Percentiles rank a stretch among this genome's conserved stretches.
phyloP scores from a whole-genome alignment of 2,888 invertebrate genomes.

The Odontothrips loti region DNA sequence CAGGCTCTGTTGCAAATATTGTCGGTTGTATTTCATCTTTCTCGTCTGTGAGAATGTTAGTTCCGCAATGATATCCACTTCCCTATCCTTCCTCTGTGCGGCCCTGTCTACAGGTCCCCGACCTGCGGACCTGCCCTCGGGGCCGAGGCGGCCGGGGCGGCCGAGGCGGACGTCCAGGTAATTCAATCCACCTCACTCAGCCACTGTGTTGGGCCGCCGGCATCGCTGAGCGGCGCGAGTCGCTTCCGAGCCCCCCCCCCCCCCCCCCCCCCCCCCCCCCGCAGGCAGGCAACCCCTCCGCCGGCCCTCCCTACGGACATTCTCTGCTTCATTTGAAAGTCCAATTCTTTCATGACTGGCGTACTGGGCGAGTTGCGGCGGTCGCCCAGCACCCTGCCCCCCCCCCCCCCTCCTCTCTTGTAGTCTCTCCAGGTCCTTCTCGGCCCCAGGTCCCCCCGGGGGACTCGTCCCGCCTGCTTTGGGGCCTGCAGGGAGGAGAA shows the following conservation, averaged over 20 bases:
- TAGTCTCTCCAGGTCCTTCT: too few relatives aligned
- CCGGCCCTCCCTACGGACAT: not conserved
- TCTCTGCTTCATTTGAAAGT: constrained; percentile 11
- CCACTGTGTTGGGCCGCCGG: not conserved
- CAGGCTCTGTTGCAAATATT: too few relatives aligned
- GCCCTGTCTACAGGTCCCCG: too few relatives aligned
- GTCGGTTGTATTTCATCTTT: too few relatives aligned
- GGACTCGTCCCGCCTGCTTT: not conserved
- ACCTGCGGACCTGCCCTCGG: too few relatives aligned
- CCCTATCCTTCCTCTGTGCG: too few relatives aligned
- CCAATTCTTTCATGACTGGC: not conserved
- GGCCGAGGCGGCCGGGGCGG: too few relatives aligned
- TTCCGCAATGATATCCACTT: too few relatives aligned
- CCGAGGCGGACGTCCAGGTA: not conserved
- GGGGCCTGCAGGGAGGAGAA: not conserved
- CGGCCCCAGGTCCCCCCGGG: not conserved
- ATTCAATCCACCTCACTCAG: not conserved
- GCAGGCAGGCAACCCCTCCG: not conserved
- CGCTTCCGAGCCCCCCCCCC: not conserved
- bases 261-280: not conserved
- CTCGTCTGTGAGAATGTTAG: too few relatives aligned
- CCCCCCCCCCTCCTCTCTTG: not conserved
- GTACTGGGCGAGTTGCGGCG: not conserved
- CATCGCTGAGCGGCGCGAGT: too few relatives aligned
- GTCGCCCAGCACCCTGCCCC: not conserved